Percentiles rank a stretch among this genome's conserved stretches.
These are phyloP conservation scores for Cherax destructor DNA, from an alignment of 1,140 invertebrate species.

Conservation along the genomic window DNA sequence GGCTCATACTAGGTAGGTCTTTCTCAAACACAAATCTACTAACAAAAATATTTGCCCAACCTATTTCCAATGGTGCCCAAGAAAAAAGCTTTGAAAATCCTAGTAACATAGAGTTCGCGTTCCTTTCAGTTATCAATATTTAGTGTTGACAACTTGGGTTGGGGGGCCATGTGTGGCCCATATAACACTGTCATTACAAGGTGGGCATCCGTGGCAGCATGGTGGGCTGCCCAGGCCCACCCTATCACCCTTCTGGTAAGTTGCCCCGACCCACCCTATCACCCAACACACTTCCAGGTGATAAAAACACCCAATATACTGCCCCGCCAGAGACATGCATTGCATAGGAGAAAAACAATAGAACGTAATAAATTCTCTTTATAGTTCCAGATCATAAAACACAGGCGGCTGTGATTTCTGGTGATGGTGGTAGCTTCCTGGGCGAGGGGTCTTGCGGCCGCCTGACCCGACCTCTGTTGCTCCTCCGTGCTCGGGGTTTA, in stretches of 20 bases:
- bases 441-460: neutral
- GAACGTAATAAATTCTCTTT: constrained; percentile 2
- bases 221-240: neutral
- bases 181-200: constrained; percentile 2
- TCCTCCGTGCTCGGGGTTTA: neutral
- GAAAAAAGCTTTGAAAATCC: too few species aligned
- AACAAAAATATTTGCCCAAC: too few species aligned
- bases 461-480: neutral
- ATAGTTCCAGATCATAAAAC: constrained; percentile 3
- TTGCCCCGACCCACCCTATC: neutral
- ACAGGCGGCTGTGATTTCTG: neutral
- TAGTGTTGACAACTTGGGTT: neutral
- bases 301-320: neutral
- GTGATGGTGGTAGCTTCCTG: neutral
- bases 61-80: too few species aligned
- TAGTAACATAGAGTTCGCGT: neutral
- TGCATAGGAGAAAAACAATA: constrained; percentile 4
- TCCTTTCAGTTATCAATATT: neutral
- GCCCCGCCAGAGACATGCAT: neutral
- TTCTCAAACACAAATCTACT: too few species aligned
- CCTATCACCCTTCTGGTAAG: neutral
- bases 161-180: neutral
- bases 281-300: constrained; percentile 3
- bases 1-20: too few species aligned
- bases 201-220: neutral